Evolutionary conservation across 2,113 vertebrate genomes (phyloP), one percentile per base, ranked within the genome.

Genomic region (Pogona vitticeps): DNA sequence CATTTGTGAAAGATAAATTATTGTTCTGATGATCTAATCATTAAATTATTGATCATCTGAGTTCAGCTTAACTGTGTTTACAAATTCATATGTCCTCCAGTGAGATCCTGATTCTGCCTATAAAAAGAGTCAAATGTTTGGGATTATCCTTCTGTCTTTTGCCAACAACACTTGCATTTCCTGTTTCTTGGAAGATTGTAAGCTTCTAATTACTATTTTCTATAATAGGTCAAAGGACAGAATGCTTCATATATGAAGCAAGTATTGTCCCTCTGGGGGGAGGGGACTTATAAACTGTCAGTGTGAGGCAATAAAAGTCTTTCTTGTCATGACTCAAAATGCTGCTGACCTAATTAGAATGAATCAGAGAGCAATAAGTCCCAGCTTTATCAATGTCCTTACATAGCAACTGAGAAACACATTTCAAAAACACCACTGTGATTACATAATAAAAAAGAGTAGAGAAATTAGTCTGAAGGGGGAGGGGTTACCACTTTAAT

Each of bases 141-240:
- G 46, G 75, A 91, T 93, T 87, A 89, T 88, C 40, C 70, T 91
- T 90, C 33, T 59, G 26, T 40, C 58, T 36, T 83, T 87, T 82
- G 13, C 76, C 82, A 91, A 79, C 10, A 85, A 18, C 82, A 46
- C n/a, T n/a, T 78, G 83, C 1, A 58, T 76, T 91, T 92, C 73
- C 82, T 89, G 59, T 79, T 86, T 56, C 79, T 89, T 82, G 58
- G 36, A 73, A 33, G 61, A 61, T 3, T n/a, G 23, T 36, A 90
- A 85, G 72, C 90, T 21, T 88, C 87, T 91, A 92, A 90, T 92
- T 89, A 88, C 63, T 6, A 84, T 91, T 91, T 86, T 82, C 73
- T 88, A 33, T 90, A 86, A 88, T 87, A 78, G 40, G 42, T 73
- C 58, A 15, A 89, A 91, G 71, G 52, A 38, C 88, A 92, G 88